A percentile compares a stretch with the other conserved stretches of the same genome.
phyloP scores from a whole-genome alignment of 2,113 vertebrate genomes.

The Centropus bengalensis region DNA sequence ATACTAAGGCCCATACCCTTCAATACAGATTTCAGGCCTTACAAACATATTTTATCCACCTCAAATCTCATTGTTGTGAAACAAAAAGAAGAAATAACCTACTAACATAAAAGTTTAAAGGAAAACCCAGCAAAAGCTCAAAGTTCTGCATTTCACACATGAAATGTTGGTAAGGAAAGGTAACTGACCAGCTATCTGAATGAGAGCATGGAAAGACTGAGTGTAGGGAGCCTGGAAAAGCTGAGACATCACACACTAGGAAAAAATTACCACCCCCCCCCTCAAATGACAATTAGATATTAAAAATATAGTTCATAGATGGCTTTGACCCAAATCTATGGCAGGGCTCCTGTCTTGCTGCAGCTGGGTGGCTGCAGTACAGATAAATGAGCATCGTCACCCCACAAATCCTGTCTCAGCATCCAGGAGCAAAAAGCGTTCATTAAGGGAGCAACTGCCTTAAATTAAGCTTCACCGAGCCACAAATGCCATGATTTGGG shows the following conservation, averaged over 20 bases:
- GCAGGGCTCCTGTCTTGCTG: not conserved
- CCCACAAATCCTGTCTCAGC: fast-evolving
- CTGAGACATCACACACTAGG: not conserved
- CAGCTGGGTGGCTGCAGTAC: not conserved
- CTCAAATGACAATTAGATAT: fast-evolving
- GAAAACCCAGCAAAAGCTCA: not conserved
- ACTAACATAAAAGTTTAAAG: not conserved
- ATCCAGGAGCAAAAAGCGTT: not conserved
- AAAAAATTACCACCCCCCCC: fast-evolving
- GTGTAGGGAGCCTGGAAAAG: not conserved
- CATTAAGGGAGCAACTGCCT: not conserved
- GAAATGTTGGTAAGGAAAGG: not conserved
- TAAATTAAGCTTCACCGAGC: not conserved
- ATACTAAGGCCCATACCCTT: not conserved
- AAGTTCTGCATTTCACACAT: fast-evolving
- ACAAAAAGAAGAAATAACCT: not conserved
- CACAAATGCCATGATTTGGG: not conserved
- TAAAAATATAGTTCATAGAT: not conserved
- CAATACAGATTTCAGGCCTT: not conserved
- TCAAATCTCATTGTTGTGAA: not conserved
- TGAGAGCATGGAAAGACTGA: not conserved
- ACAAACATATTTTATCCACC: not conserved
- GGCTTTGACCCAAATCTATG: not conserved
- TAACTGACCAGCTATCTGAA: not conserved
- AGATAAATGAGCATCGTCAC: fast-evolving